A percentile compares a stretch with the other conserved stretches of the same genome.
Evolutionary conservation across 2,113 vertebrate genomes (phyloP).

Genomic region (Anseranas semipalmata): DNA sequence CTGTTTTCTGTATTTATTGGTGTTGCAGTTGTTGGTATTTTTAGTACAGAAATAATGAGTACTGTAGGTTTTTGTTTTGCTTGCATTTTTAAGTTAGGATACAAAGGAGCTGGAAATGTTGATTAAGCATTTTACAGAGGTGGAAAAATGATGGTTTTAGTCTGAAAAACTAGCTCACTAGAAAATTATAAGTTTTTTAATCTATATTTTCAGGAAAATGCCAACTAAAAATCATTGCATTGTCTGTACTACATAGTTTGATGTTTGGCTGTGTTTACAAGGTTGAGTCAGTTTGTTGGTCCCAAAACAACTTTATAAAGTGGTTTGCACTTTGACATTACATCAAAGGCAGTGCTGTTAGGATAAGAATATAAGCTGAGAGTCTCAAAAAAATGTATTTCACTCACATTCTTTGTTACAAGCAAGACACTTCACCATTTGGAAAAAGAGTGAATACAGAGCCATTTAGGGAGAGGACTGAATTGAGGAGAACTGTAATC

Average conservation of each 20-base stretch:
- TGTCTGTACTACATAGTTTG: background rate
- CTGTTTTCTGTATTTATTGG: background rate
- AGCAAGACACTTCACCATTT: background rate
- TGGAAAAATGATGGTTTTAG: background rate
- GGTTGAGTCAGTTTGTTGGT: background rate
- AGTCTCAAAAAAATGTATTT: background rate
- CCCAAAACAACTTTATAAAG: background rate
- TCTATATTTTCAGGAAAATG: background rate
- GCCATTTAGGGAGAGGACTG: background rate
- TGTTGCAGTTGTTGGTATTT: background rate
- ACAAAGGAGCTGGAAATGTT: background rate
- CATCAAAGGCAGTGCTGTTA: background rate
- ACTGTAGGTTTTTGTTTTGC: background rate
- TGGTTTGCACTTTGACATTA: background rate
- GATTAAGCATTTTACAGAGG: background rate
- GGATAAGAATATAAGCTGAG: background rate
- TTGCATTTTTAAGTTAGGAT: background rate
- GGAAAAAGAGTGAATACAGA: background rate
- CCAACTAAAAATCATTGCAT: background rate
- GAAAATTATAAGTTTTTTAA: background rate
- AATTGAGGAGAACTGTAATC: background rate
- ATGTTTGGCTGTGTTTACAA: background rate
- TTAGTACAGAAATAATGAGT: background rate
- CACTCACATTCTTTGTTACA: background rate
- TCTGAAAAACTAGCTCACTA: background rate